Evolutionary conservation across 2,113 vertebrate species (phyloP).

Genomic region (Loxodonta africana): DNA sequence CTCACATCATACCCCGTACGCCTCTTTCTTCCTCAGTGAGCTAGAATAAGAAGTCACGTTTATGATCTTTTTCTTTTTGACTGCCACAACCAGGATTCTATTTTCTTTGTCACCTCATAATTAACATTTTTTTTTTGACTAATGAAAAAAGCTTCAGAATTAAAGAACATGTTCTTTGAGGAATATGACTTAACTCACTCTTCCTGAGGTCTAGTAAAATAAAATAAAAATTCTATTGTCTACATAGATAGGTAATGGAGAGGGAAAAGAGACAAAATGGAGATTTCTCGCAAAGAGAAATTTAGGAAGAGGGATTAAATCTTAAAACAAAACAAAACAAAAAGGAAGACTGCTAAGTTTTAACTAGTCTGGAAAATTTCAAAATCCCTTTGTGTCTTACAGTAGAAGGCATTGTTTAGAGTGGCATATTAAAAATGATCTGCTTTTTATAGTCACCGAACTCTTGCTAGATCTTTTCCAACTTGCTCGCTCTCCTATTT

Average conservation of each 20-base stretch:
- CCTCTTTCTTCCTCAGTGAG: background rate
- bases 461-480: slow-evolving; percentile 79
- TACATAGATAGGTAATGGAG: background rate
- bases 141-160: slow-evolving; percentile 47
- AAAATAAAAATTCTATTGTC: slow-evolving; percentile 18
- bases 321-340: slow-evolving; percentile 56
- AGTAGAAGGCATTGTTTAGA: slow-evolving; percentile 85
- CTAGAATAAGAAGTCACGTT: background rate
- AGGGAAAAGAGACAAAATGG: background rate
- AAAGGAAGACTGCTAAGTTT: slow-evolving; percentile 78
- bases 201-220: background rate
- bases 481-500: slow-evolving; percentile 84
- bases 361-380: slow-evolving; percentile 84
- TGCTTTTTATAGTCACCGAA: slow-evolving; percentile 82
- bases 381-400: slow-evolving; percentile 74
- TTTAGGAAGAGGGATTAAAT: background rate
- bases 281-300: slow-evolving; percentile 43
- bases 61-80: background rate
- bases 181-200: background rate
- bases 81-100: background rate
- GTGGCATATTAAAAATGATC: slow-evolving; percentile 89
- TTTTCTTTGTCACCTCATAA: background rate
- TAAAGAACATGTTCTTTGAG: slow-evolving; percentile 30
- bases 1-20: background rate
- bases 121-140: background rate